Conservation (phyloP, 1,140 invertebrate genomes). For the Physella acuta region DNA sequence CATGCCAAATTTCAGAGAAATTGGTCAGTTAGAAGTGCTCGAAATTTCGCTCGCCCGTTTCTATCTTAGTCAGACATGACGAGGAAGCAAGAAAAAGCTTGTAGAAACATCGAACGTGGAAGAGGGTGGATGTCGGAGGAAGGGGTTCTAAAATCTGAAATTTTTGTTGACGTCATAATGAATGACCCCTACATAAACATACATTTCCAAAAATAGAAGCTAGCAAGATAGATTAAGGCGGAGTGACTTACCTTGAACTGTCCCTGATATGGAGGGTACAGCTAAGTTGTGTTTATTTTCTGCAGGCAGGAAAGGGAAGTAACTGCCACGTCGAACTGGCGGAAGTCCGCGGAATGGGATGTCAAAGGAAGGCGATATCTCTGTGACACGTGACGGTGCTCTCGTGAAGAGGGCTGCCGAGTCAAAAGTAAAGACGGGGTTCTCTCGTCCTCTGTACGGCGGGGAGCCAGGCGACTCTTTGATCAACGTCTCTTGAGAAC, state of each 20-base stretch:
- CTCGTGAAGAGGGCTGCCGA: not conserved
- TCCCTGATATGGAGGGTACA: conserved; percentile 2
- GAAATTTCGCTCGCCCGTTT: no score
- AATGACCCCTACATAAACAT: no score
- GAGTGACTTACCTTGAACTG: not conserved
- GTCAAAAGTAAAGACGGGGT: conserved; percentile 10
- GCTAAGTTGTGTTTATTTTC: conserved; percentile 1
- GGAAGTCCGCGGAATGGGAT: conserved; percentile 12
- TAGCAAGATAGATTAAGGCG: not conserved
- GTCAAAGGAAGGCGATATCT: not conserved
- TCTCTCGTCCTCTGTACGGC: not conserved
- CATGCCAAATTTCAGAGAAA: no score
- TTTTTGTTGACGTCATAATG: not conserved
- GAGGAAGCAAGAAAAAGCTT: no score
- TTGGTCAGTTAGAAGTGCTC: no score
- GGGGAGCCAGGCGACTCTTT: not conserved
- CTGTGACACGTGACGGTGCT: not conserved
- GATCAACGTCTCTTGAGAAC: conserved; percentile 7
- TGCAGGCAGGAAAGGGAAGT: conserved; percentile 8
- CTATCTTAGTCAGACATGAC: no score
- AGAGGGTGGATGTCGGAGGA: not conserved
- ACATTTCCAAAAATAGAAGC: not conserved
- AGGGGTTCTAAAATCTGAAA: not conserved
- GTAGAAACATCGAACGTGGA: no score
- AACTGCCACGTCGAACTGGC: conserved; percentile 7